Percentiles rank a stretch among this genome's conserved stretches.
These are phyloP conservation scores for Lethocerus indicus DNA, from an alignment of 1,140 invertebrate genomes.

Conservation along the genomic window DNA sequence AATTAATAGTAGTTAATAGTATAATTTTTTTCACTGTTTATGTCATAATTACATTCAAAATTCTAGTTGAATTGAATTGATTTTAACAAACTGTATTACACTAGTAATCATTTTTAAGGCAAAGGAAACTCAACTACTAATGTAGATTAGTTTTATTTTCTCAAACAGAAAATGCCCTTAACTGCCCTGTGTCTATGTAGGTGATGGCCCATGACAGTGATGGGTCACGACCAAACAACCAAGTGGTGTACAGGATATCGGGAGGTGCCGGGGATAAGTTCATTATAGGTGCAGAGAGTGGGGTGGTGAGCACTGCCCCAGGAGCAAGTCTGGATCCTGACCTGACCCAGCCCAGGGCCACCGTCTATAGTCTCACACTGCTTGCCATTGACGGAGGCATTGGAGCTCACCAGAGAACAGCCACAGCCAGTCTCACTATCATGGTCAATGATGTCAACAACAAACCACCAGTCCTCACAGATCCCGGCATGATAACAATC, in stretches of 20 bases:
- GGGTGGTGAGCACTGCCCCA: conserved; percentile 64
- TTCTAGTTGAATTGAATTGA: too few species aligned
- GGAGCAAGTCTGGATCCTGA: conserved; percentile 82
- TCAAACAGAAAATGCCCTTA: neutral
- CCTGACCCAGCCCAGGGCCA: conserved; percentile 54
- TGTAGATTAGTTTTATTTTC: too few species aligned
- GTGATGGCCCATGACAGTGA: conserved; percentile 70
- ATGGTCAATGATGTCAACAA: conserved; percentile 83
- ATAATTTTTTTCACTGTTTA: too few species aligned
- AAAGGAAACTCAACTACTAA: too few species aligned
- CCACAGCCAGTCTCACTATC: conserved; percentile 59
- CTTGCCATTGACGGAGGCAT: conserved; percentile 74
- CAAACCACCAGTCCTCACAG: conserved; percentile 57
- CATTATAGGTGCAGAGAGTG: conserved; percentile 64
- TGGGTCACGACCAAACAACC: conserved; percentile 70
- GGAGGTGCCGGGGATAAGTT: conserved; percentile 83
- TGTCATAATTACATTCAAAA: too few species aligned
- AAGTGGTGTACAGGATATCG: conserved; percentile 72
- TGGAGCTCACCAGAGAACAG: conserved; percentile 53
- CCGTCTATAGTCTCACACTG: conserved; percentile 35
- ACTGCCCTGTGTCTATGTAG: conserved; percentile 21
- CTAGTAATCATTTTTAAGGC: too few species aligned
- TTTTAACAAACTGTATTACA: too few species aligned
- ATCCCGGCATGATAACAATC: conserved; percentile 46
- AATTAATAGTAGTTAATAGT: too few species aligned